phyloP scores from a whole-genome alignment of 2,888 invertebrate species.

The Mythimna lalbum region DNA sequence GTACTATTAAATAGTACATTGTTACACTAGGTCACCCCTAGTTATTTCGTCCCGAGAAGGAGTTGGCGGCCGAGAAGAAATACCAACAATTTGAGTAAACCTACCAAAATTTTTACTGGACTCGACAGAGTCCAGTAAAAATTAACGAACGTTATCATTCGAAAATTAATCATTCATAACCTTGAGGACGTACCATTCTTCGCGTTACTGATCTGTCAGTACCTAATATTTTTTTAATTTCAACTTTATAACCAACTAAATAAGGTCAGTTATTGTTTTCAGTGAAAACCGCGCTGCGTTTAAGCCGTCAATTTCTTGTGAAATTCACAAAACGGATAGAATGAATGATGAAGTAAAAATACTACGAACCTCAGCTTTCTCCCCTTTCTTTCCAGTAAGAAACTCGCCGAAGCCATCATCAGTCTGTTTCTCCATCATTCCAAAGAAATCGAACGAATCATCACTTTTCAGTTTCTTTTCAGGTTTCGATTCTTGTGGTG shows the following conservation, averaged over 20 bases:
- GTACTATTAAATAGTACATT: too few species aligned
- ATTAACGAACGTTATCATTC: not conserved
- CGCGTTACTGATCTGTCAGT: not conserved
- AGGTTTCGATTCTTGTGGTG: slow-evolving; percentile 54
- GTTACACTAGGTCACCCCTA: too few species aligned
- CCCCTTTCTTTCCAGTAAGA: slow-evolving; percentile 76
- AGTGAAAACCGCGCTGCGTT: not conserved
- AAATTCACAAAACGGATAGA: not conserved
- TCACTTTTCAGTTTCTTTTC: slow-evolving; percentile 79
- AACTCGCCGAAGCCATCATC: slow-evolving; percentile 88
- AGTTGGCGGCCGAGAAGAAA: too few species aligned
- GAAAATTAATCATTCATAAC: not conserved
- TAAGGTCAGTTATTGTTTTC: not conserved
- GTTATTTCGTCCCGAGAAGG: too few species aligned
- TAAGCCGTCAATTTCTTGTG: not conserved
- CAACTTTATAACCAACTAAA: not conserved
- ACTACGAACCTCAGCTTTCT: slow-evolving; percentile 70
- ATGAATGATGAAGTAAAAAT: not conserved
- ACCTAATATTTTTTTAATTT: too few species aligned
- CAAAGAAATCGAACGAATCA: slow-evolving; percentile 91
- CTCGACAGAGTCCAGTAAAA: too few species aligned
- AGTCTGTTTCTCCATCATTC: slow-evolving; percentile 89
- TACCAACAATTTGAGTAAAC: too few species aligned
- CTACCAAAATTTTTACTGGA: too few species aligned
- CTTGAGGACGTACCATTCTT: not conserved